A percentile compares a stretch with the other conserved stretches of the same genome.
These are phyloP conservation scores for Pseudorhiza aurosa DNA, from an alignment of 30 jellyfish, hydroid and myxozoan genomes.

Conservation along the genomic window DNA sequence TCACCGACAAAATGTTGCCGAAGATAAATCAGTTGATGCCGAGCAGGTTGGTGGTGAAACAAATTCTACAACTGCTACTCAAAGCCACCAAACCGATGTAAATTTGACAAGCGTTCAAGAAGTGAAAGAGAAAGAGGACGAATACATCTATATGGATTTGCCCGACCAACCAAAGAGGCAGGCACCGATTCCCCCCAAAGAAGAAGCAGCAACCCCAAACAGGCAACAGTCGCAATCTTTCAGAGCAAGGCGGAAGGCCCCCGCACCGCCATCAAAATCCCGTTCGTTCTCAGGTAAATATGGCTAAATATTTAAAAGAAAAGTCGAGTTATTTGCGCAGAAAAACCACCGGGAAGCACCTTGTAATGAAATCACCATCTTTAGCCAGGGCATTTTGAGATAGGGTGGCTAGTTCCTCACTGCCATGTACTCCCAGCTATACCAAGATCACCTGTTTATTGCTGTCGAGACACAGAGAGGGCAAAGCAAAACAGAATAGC, in stretches of 20 bases:
- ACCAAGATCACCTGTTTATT: too few relatives aligned
- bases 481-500: too few relatives aligned
- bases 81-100: not conserved
- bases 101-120: too few relatives aligned
- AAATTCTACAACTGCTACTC: not conserved
- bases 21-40: conserved; percentile 50
- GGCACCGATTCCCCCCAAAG: conserved; percentile 74
- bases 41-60: not conserved
- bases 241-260: conserved; percentile 42
- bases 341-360: too few relatives aligned
- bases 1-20: conserved; percentile 63
- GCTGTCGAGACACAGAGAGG: too few relatives aligned
- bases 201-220: not conserved
- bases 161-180: conserved; percentile 88
- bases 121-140: conserved; percentile 2
- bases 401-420: too few relatives aligned
- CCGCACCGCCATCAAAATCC: conserved; percentile 52
- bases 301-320: too few relatives aligned
- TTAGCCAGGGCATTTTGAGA: too few relatives aligned
- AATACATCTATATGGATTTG: conserved; percentile 44
- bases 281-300: conserved; percentile 36
- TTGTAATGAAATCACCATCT: too few relatives aligned
- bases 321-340: too few relatives aligned
- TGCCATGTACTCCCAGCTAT: too few relatives aligned
- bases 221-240: conserved; percentile 18